Evolutionary conservation across 2,888 invertebrate genomes (phyloP).

Genomic region (Xylocampa areola): DNA sequence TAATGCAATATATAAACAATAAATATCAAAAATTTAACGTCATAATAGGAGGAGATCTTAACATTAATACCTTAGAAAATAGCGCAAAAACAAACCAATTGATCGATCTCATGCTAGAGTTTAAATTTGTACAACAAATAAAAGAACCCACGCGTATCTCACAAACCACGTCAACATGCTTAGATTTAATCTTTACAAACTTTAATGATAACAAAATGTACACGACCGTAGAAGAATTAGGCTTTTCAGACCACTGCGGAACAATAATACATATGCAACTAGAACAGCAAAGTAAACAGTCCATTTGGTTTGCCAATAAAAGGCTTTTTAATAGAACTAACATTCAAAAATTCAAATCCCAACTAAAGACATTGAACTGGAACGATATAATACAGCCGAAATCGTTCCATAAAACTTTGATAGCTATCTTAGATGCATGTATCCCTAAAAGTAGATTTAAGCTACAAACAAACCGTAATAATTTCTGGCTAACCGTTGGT

Average conservation of each 20-base stretch:
- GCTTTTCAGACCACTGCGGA: conserved; percentile 10
- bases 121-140: too few species aligned
- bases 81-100: too few species aligned
- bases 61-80: too few species aligned
- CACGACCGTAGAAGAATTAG: conserved; percentile 10
- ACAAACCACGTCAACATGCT: too few species aligned
- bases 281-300: conserved; percentile 4
- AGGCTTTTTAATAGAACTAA: conserved; percentile 8
- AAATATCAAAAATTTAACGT: too few species aligned
- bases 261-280: conserved; percentile 5
- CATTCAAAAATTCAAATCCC: conserved; percentile 9
- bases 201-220: conserved; percentile 1
- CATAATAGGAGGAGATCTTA: too few species aligned
- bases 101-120: too few species aligned
- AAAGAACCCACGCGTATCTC: too few species aligned
- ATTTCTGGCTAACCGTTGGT: conserved; percentile 12
- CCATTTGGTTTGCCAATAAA: conserved; percentile 14
- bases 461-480: conserved; percentile 13
- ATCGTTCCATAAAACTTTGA: too few species aligned
- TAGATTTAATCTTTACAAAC: conserved; percentile 10
- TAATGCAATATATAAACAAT: too few species aligned
- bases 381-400: background rate
- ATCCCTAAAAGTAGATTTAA: background rate
- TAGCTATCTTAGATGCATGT: too few species aligned
- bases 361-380: conserved; percentile 8